Conservation (phyloP, 1,140 invertebrate species). For the Latrodectus geometricus region DNA sequence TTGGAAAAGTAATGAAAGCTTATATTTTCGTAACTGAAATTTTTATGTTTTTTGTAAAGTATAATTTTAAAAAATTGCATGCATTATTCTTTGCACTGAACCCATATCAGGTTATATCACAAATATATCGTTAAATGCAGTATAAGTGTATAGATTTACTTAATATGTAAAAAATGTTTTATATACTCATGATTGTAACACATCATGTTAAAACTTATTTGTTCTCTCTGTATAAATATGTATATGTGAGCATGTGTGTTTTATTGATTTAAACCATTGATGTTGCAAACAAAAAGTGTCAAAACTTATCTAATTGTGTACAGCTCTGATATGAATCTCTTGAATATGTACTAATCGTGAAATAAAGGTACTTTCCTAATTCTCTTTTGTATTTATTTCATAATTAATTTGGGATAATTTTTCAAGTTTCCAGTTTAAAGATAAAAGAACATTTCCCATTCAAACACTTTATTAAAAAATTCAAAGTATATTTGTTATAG, state of each 20-base stretch:
- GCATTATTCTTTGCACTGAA: background rate
- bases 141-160: slow-evolving; percentile 39
- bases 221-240: slow-evolving; percentile 5
- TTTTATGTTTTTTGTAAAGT: background rate
- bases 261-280: slow-evolving; percentile 18
- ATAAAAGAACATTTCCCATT: too few species aligned
- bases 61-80: background rate
- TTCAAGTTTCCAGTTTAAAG: too few species aligned
- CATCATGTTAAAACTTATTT: slow-evolving; percentile 20
- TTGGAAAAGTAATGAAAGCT: too few species aligned
- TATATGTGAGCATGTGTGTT: slow-evolving; percentile 27
- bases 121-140: slow-evolving; percentile 11
- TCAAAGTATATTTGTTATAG: too few species aligned
- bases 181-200: slow-evolving; percentile 3
- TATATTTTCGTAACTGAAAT: too few species aligned
- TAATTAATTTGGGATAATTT: too few species aligned
- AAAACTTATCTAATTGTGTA: slow-evolving; percentile 28
- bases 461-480: too few species aligned
- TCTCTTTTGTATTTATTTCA: background rate
- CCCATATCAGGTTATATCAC: slow-evolving; percentile 26
- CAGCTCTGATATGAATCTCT: slow-evolving; percentile 1
- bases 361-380: slow-evolving; percentile 53
- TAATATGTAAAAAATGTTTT: slow-evolving; percentile 12
- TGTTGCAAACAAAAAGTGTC: slow-evolving; percentile 47
- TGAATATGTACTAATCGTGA: background rate